phyloP scores from a whole-genome alignment of 2,113 vertebrate genomes.

The Etheostoma cragini region DNA sequence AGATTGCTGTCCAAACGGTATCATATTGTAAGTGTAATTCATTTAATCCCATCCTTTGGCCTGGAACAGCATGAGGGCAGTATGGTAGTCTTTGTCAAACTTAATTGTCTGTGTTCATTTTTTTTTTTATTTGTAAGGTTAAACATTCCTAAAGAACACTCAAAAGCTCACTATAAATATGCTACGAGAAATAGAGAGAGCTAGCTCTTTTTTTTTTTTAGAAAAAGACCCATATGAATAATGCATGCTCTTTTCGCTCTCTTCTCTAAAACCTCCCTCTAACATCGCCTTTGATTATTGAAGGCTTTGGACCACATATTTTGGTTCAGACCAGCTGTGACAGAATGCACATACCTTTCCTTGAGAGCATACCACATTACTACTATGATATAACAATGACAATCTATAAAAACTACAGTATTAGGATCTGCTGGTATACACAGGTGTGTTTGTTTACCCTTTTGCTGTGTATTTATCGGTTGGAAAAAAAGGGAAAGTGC shows the following conservation, averaged over 20 bases:
- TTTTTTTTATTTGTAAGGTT: conserved; percentile 36
- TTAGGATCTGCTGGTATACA: background rate
- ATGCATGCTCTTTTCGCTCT: conserved; percentile 52
- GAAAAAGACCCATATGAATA: conserved; percentile 69
- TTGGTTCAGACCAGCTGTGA: conserved; percentile 42
- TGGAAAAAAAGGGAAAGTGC: background rate
- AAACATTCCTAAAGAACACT: conserved; percentile 40
- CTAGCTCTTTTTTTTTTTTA: conserved; percentile 37
- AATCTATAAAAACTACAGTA: background rate
- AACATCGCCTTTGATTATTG: conserved; percentile 37
- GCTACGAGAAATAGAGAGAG: conserved; percentile 49
- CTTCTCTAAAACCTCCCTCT: conserved; percentile 46
- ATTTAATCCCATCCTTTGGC: conserved; percentile 19
- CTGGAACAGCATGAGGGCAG: background rate
- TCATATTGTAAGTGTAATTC: conserved; percentile 18
- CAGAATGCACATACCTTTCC: conserved; percentile 46
- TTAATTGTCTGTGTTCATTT: conserved; percentile 22
- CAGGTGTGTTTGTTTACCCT: background rate
- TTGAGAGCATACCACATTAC: conserved; percentile 2
- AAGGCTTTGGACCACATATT: conserved; percentile 45
- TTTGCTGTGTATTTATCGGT: background rate
- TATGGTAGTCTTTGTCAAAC: background rate
- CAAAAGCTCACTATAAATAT: conserved; percentile 51
- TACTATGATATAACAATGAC: background rate
- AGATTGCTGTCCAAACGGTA: conserved; percentile 29